Evolutionary conservation across 2,797 vertebrate species (phyloP).

Genomic region (Karalla daura): DNA sequence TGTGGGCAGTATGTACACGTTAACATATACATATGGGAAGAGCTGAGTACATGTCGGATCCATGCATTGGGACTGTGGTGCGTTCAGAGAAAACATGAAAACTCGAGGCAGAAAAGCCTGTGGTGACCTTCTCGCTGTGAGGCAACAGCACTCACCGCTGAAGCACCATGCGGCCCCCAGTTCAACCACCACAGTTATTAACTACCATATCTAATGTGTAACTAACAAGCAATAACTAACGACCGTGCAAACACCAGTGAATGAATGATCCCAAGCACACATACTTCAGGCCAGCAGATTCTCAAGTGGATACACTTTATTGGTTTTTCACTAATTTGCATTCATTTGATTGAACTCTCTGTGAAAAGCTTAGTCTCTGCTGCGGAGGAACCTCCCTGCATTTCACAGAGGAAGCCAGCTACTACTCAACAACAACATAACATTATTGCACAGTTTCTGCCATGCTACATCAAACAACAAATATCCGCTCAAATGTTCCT

Average conservation of each 20-base stretch:
- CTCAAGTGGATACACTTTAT: not conserved
- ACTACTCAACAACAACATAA: conserved; percentile 28
- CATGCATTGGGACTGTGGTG: too few relatives aligned
- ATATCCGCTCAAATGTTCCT: conserved; percentile 72
- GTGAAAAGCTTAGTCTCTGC: not conserved
- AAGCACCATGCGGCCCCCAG: not conserved
- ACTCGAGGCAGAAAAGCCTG: too few relatives aligned
- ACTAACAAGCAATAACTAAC: conserved; percentile 50
- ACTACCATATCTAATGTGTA: conserved; percentile 61
- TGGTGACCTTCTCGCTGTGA: too few relatives aligned
- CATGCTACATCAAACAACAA: conserved; percentile 56
- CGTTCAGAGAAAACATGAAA: too few relatives aligned
- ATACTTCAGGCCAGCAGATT: not conserved
- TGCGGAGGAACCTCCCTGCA: not conserved
- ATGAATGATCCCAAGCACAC: conserved; percentile 36
- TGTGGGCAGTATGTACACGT: too few relatives aligned
- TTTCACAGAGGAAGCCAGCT: not conserved
- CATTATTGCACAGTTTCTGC: conserved; percentile 31
- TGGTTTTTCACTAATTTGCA: not conserved
- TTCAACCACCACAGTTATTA: conserved; percentile 23
- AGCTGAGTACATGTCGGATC: too few relatives aligned
- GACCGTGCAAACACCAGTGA: conserved; percentile 40
- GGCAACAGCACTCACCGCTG: too few relatives aligned
- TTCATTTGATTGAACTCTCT: not conserved
- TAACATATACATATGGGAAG: too few relatives aligned